A percentile compares a stretch with the other conserved stretches of the same genome.
These are phyloP conservation scores for Entomobrya multifasciata DNA, from an alignment of 2,888 invertebrate species.

Conservation along the genomic window DNA sequence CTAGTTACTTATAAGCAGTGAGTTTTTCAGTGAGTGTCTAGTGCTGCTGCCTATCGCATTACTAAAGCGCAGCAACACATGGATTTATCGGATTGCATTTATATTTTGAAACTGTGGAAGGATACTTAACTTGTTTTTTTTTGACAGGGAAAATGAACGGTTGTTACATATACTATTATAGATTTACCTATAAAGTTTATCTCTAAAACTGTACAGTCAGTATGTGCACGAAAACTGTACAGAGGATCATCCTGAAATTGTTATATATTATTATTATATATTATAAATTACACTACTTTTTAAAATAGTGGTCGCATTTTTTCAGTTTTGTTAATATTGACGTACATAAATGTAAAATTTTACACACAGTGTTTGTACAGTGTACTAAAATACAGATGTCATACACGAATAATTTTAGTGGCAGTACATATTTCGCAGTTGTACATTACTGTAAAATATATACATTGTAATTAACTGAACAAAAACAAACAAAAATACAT, in stretches of 20 bases:
- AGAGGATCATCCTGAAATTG: slow-evolving; percentile 3
- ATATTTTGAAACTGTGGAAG: slow-evolving; percentile 51
- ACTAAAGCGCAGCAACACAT: slow-evolving; percentile 45
- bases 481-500: background rate
- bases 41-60: slow-evolving; percentile 65
- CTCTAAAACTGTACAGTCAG: slow-evolving; percentile 20
- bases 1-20: background rate
- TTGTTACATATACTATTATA: slow-evolving; percentile 35
- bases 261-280: slow-evolving; percentile 2
- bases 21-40: slow-evolving; percentile 36
- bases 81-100: slow-evolving; percentile 48
- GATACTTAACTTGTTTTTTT: slow-evolving; percentile 65
- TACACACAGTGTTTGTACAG: slow-evolving; percentile 55
- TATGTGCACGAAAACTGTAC: slow-evolving; percentile 41
- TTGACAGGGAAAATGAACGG: slow-evolving; percentile 38
- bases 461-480: background rate
- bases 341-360: slow-evolving; percentile 12
- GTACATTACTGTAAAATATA: slow-evolving; percentile 67
- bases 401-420: background rate
- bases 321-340: slow-evolving; percentile 50
- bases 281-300: background rate
- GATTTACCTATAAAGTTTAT: slow-evolving; percentile 31
- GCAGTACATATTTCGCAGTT: slow-evolving; percentile 57
- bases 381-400: slow-evolving; percentile 55
- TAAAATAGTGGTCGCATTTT: slow-evolving; percentile 53